These are phyloP conservation scores for Sebastes baramenuke DNA, from an alignment of 2,797 vertebrate species.

Conservation along the genomic window DNA sequence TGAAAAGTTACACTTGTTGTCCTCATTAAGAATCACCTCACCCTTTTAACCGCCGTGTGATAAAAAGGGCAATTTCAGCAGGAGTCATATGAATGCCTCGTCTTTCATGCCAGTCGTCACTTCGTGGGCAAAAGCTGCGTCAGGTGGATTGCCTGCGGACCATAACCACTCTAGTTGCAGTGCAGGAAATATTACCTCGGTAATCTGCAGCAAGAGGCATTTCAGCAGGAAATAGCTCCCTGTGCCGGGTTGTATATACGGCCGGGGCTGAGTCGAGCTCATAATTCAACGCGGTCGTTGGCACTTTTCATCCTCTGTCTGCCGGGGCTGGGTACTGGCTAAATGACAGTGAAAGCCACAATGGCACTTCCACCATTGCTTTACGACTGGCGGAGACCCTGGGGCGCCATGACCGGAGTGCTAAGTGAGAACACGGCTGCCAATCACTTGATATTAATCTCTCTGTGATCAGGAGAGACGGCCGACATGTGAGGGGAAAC, in stretches of 20 bases:
- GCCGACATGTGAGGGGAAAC: slow-evolving; percentile 17
- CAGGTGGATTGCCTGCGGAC: slow-evolving; percentile 63
- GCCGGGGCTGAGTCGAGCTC: slow-evolving; percentile 54
- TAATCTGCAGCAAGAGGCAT: slow-evolving; percentile 74
- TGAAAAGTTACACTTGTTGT: slow-evolving; percentile 47
- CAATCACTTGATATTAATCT: slow-evolving; percentile 74
- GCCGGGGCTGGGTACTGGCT: slow-evolving; percentile 54
- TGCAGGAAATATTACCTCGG: slow-evolving; percentile 70
- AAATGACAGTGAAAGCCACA: slow-evolving; percentile 69
- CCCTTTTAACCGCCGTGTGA: slow-evolving; percentile 47
- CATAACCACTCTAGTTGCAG: slow-evolving; percentile 66
- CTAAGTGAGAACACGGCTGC: slow-evolving; percentile 66
- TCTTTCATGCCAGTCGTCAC: slow-evolving; percentile 41
- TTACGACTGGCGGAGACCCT: slow-evolving; percentile 64
- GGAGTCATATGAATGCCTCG: slow-evolving; percentile 26
- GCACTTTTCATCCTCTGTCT: slow-evolving; percentile 66
- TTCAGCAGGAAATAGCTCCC: slow-evolving; percentile 72
- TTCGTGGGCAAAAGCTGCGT: slow-evolving; percentile 48
- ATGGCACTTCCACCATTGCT: slow-evolving; percentile 63
- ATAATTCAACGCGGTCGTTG: slow-evolving; percentile 65
- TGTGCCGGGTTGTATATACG: slow-evolving; percentile 62
- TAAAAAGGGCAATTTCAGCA: slow-evolving; percentile 57
- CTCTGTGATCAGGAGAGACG: slow-evolving; percentile 46
- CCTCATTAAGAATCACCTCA: slow-evolving; percentile 64
- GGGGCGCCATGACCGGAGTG: slow-evolving; percentile 58